phyloP scores from a whole-genome alignment of 2,888 invertebrate species.

The Xanthia icteritia region DNA sequence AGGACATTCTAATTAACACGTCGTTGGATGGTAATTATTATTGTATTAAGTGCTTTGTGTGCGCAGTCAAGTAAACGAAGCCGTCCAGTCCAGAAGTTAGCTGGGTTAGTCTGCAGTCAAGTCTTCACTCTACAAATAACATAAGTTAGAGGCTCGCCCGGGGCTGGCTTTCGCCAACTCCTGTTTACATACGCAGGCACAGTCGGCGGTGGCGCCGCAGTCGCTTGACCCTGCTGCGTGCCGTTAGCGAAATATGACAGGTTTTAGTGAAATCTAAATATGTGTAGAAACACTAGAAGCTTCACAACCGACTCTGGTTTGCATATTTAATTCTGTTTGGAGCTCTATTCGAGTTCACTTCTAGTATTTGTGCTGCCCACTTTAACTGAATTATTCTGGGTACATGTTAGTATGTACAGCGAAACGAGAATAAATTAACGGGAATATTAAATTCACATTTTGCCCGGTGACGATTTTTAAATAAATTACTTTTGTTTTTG shows the following conservation, averaged over 20 bases:
- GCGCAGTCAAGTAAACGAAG: constrained; percentile 61
- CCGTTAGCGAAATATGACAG: constrained; percentile 74
- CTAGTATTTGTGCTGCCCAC: constrained; percentile 63
- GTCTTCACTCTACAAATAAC: constrained; percentile 80
- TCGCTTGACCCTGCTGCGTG: constrained; percentile 50
- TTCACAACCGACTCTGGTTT: constrained; percentile 65
- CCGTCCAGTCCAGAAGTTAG: constrained; percentile 74
- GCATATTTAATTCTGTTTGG: constrained; percentile 70
- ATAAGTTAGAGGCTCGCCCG: constrained; percentile 75
- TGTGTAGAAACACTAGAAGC: constrained; percentile 71
- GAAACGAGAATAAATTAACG: constrained; percentile 59
- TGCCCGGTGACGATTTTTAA: constrained; percentile 36
- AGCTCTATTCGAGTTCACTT: constrained; percentile 57
- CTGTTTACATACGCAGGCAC: constrained; percentile 76
- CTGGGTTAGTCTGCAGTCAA: constrained; percentile 78
- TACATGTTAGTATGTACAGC: constrained; percentile 47
- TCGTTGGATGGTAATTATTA: constrained; percentile 46
- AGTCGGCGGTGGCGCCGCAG: constrained; percentile 73
- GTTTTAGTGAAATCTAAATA: constrained; percentile 82
- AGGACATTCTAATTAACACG: background rate
- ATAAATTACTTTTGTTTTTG: constrained; percentile 25
- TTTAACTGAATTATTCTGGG: constrained; percentile 61
- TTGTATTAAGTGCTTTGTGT: constrained; percentile 43
- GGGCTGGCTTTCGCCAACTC: constrained; percentile 78
- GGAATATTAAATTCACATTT: constrained; percentile 68